phyloP scores from a whole-genome alignment of 2,888 invertebrate species.

The Macrophya alboannulata region DNA sequence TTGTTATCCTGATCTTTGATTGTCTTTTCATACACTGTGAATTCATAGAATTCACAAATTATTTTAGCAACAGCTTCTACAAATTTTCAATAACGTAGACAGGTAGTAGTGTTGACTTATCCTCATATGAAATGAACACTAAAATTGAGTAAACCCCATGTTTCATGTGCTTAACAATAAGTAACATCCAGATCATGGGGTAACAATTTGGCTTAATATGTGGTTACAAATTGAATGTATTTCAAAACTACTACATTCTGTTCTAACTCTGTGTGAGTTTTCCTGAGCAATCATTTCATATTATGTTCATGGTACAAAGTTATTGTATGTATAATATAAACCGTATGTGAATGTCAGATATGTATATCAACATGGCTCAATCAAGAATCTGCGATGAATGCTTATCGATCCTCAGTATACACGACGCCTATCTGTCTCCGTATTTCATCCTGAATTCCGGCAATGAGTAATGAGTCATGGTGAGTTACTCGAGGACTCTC shows the following conservation, averaged over 20 bases:
- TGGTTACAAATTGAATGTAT: background rate
- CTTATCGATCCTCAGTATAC: conserved; percentile 81
- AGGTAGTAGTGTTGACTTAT: background rate
- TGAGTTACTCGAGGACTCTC: conserved; percentile 88
- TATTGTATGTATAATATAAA: background rate
- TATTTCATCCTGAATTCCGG: conserved; percentile 88
- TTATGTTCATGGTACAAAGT: background rate
- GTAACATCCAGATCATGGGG: background rate
- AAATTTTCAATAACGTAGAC: no score
- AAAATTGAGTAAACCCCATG: background rate
- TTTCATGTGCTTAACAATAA: background rate
- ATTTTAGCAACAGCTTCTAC: no score
- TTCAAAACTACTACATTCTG: background rate
- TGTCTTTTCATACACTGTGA: background rate
- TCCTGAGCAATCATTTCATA: background rate
- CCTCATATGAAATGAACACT: background rate
- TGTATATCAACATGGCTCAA: background rate
- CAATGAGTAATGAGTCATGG: conserved; percentile 86
- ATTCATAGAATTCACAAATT: no score
- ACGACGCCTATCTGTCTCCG: conserved; percentile 86
- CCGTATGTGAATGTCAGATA: background rate
- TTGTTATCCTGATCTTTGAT: conserved; percentile 4
- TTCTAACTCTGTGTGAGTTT: no score
- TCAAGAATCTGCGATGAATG: background rate
- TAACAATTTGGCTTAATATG: background rate